phyloP scores from a whole-genome alignment of 2,888 invertebrate species.

The Lamellibrachia satsuma region DNA sequence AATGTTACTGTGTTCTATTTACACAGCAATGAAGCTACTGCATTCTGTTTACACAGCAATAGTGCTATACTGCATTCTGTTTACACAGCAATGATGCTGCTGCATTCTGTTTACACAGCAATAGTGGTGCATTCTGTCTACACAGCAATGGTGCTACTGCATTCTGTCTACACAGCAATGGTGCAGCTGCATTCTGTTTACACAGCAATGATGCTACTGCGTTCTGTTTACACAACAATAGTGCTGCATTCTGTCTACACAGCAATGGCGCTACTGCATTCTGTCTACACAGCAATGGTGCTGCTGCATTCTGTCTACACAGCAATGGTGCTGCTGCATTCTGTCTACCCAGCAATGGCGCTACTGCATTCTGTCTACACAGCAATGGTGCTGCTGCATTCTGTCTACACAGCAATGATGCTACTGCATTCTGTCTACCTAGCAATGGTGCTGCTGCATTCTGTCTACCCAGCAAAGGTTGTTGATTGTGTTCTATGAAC shows the following conservation, averaged over 20 bases:
- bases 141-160: neutral
- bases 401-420: neutral
- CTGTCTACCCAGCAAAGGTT: neutral
- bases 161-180: neutral
- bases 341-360: neutral
- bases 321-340: neutral
- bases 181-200: neutral
- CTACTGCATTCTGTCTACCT: neutral
- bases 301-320: neutral
- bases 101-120: neutral
- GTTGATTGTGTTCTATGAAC: neutral
- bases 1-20: neutral
- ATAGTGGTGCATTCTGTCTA: neutral
- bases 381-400: neutral
- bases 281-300: neutral
- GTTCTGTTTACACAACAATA: neutral
- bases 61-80: neutral
- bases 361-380: neutral
- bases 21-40: neutral
- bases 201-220: neutral
- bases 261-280: neutral
- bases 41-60: neutral
- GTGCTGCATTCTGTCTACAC: neutral
- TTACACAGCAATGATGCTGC: neutral
- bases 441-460: neutral